Evolutionary conservation across 2,797 vertebrate species (phyloP).

Genomic region (Acipenser oxyrinchus): DNA sequence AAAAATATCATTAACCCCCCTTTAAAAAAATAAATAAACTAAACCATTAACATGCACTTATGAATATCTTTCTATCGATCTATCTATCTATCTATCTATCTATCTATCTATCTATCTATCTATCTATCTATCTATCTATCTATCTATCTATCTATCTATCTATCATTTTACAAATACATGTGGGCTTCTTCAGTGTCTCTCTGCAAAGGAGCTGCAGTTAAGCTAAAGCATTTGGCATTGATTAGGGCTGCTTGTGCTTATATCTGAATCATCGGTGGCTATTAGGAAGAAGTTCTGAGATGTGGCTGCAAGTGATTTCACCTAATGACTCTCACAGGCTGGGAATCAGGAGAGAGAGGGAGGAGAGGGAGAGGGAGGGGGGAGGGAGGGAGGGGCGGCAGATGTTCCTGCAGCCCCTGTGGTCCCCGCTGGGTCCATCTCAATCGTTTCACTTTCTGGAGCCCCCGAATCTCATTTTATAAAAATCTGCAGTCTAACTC

Average conservation of each 20-base stretch:
- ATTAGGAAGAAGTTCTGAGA: conserved; percentile 38
- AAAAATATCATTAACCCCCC: no score
- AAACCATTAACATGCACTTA: no score
- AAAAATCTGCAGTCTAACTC: neutral
- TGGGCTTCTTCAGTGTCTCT: no score
- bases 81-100: conserved; percentile 1
- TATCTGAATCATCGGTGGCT: neutral
- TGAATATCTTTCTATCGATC: neutral
- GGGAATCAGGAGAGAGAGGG: neutral
- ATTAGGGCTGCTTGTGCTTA: no score
- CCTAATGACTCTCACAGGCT: conserved; percentile 2
- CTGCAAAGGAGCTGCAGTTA: no score
- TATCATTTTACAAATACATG: neutral
- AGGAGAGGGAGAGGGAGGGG: neutral
- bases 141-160: no score
- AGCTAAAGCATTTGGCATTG: no score
- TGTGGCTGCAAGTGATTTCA: conserved; percentile 19
- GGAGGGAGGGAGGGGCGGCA: neutral
- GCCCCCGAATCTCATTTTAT: conserved; percentile 6
- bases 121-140: conserved; percentile 1
- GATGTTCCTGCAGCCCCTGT: neutral
- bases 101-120: conserved; percentile 1
- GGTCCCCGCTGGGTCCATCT: neutral
- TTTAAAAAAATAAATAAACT: no score
- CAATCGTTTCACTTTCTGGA: conserved; percentile 10